These are phyloP conservation scores for Halcyon senegalensis DNA, from an alignment of 2,113 vertebrate species.

Conservation along the genomic window DNA sequence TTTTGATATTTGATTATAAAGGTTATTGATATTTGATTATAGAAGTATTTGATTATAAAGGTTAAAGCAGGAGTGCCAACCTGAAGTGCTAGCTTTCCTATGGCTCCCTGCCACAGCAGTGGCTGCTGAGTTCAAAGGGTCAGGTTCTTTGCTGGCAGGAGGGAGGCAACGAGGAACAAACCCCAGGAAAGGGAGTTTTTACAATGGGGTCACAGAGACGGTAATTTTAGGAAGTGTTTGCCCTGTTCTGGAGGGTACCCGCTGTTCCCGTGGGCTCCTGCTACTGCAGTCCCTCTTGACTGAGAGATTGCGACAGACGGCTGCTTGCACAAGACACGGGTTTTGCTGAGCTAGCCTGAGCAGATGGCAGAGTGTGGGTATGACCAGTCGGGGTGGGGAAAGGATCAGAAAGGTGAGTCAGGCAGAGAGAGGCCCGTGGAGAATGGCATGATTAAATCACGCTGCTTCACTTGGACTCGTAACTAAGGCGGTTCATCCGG, in stretches of 20 bases:
- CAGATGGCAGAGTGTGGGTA: background rate
- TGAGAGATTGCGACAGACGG: background rate
- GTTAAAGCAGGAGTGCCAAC: slow-evolving; percentile 13
- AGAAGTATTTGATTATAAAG: slow-evolving; percentile 11
- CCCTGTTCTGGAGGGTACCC: background rate
- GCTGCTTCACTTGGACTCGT: background rate
- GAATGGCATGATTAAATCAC: background rate
- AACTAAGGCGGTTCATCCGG: background rate
- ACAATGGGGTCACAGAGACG: background rate
- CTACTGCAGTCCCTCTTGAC: background rate
- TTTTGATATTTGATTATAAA: background rate
- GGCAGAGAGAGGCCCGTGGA: background rate
- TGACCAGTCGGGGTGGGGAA: background rate
- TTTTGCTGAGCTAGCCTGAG: background rate
- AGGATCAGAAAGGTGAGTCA: background rate
- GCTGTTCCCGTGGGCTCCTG: background rate
- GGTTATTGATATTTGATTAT: background rate
- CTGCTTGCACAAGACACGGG: background rate
- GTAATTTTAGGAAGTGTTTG: background rate
- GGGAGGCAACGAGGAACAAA: background rate
- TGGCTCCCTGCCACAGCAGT: background rate
- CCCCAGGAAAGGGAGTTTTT: background rate
- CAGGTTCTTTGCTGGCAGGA: background rate
- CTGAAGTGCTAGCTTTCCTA: background rate
- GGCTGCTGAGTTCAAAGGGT: background rate